A percentile compares a stretch with the other conserved stretches of the same genome.
Conservation (phyloP, 2,797 vertebrate species). For the Poliocrania exsul region DNA sequence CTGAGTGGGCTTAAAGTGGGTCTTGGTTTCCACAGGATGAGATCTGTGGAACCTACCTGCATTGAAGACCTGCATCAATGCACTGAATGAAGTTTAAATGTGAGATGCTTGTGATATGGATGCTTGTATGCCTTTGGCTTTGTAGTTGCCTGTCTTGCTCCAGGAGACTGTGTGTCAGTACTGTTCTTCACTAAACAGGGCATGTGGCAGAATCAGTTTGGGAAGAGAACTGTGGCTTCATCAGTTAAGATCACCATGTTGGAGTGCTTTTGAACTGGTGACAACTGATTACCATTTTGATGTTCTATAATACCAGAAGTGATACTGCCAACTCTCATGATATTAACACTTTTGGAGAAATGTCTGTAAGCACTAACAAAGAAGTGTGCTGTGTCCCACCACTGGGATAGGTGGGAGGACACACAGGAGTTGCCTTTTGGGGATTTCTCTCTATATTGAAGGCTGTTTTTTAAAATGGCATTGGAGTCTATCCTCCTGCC, state of each 20-base stretch:
- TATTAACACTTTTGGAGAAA: neutral
- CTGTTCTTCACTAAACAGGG: neutral
- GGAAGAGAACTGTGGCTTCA: neutral
- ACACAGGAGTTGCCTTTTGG: neutral
- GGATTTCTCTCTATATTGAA: neutral
- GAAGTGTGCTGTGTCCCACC: neutral
- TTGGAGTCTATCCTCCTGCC: neutral
- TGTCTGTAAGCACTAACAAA: neutral
- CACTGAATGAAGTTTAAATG: neutral
- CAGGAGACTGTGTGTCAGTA: neutral
- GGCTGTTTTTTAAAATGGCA: neutral
- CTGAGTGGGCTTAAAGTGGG: neutral
- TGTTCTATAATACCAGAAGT: neutral
- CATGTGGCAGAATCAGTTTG: neutral
- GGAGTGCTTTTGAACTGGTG: neutral
- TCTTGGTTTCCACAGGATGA: neutral
- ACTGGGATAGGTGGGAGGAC: accelerated
- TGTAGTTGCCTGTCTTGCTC: neutral
- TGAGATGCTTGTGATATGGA: neutral
- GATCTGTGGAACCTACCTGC: neutral
- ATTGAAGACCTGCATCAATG: neutral
- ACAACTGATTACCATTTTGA: neutral
- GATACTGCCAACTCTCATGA: neutral
- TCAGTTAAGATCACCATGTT: neutral
- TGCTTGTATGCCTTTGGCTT: neutral